phyloP scores from a whole-genome alignment of 2,113 vertebrate species.

The Malurus cyaneus region DNA sequence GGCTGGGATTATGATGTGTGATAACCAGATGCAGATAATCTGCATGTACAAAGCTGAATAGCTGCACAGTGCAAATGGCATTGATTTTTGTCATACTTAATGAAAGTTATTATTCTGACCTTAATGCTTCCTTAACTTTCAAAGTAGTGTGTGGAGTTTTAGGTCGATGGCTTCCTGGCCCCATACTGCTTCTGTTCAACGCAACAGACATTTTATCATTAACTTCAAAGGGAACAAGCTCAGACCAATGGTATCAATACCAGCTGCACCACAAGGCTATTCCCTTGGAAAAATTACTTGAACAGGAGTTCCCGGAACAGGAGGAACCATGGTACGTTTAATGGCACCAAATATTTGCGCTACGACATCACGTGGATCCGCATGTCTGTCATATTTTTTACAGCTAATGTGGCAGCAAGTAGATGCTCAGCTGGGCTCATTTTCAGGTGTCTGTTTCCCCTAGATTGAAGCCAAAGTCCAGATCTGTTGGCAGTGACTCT shows the following conservation, averaged over 20 bases:
- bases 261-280: neutral
- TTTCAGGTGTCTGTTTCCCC: slow-evolving; percentile 29
- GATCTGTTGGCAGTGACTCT: neutral
- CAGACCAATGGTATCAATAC: neutral
- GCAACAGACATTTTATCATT: neutral
- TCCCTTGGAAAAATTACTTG: neutral
- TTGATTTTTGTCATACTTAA: slow-evolving; percentile 34
- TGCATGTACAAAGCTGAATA: neutral
- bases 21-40: slow-evolving; percentile 54
- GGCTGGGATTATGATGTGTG: slow-evolving; percentile 10
- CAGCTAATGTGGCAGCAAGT: neutral
- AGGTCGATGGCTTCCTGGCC: neutral
- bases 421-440: neutral
- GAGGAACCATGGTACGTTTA: neutral
- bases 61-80: neutral
- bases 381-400: neutral
- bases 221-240: neutral
- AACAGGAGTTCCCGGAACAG: neutral
- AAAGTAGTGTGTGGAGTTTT: neutral
- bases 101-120: slow-evolving; percentile 30
- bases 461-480: slow-evolving; percentile 53
- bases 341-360: neutral
- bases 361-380: neutral
- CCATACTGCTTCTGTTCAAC: neutral
- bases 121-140: neutral